Evolutionary conservation across 1,140 invertebrate genomes (phyloP).

Genomic region (Zaprionus davidi): DNA sequence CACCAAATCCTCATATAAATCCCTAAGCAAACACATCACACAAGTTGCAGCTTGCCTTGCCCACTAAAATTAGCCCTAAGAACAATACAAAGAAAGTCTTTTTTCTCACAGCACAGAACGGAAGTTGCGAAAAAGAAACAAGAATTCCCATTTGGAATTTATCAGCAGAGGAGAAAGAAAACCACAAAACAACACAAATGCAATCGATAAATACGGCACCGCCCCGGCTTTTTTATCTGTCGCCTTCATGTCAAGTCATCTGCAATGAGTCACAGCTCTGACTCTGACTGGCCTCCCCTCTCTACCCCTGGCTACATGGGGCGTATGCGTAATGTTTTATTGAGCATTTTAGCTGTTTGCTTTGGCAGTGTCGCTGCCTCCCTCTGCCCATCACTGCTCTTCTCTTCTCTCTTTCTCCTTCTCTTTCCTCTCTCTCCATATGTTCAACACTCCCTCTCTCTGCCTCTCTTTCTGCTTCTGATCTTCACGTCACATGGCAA

Average conservation of each 20-base stretch:
- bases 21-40: neutral
- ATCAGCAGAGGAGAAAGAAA: neutral
- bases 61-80: neutral
- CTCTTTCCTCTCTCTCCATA: neutral
- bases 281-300: neutral
- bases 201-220: conserved; percentile 1
- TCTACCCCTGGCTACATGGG: conserved; percentile 2
- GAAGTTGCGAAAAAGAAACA: conserved; percentile 10
- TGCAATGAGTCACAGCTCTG: conserved; percentile 49
- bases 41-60: neutral
- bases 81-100: neutral
- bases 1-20: neutral
- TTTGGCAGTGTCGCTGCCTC: conserved; percentile 19
- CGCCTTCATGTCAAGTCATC: conserved; percentile 35
- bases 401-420: neutral
- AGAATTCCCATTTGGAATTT: neutral
- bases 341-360: conserved; percentile 37
- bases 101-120: neutral
- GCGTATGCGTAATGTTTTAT: conserved; percentile 65
- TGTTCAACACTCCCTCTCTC: neutral
- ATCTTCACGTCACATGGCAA: conserved; percentile 35
- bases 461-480: conserved; percentile 21
- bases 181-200: neutral
- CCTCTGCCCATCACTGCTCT: too few species aligned
- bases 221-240: conserved; percentile 10